These are phyloP conservation scores for Heteromyza rotundicornis DNA, from an alignment of 2,888 invertebrate species.

Conservation along the genomic window DNA sequence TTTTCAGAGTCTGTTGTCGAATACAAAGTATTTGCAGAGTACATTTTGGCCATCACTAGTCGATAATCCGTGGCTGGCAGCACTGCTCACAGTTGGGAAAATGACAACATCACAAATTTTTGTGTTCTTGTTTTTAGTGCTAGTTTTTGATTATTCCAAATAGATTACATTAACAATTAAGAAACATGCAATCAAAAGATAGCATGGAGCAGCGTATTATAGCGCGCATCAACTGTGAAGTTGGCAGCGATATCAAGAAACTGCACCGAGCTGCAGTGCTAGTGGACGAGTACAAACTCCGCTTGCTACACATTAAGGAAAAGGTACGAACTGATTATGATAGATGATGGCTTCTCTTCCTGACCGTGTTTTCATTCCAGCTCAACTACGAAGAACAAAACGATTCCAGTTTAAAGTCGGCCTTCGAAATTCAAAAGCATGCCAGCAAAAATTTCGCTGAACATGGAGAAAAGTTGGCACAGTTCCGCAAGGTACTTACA, in stretches of 20 bases:
- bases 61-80: too few relatives aligned
- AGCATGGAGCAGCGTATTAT: constrained; percentile 61
- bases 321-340: constrained; percentile 40
- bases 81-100: too few relatives aligned
- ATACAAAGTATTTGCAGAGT: too few relatives aligned
- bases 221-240: constrained; percentile 65
- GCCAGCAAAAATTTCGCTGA: constrained; percentile 62
- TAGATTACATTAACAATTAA: too few relatives aligned
- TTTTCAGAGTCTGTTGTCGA: too few relatives aligned
- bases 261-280: constrained; percentile 65
- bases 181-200: constrained; percentile 45
- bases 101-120: too few relatives aligned
- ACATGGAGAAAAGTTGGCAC: constrained; percentile 64
- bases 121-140: too few relatives aligned
- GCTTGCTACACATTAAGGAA: constrained; percentile 42
- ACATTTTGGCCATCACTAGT: too few relatives aligned
- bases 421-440: constrained; percentile 69
- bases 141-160: too few relatives aligned
- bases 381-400: constrained; percentile 70
- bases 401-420: constrained; percentile 70
- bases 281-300: constrained; percentile 54
- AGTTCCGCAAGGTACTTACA: constrained; percentile 62
- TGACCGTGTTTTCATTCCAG: constrained; percentile 58
- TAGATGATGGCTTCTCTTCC: not conserved
- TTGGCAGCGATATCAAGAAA: constrained; percentile 66